Percentiles rank a stretch among this genome's conserved stretches.
These are phyloP conservation scores for Myiotriccus ornatus DNA, from an alignment of 2,797 vertebrate species.

Conservation along the genomic window DNA sequence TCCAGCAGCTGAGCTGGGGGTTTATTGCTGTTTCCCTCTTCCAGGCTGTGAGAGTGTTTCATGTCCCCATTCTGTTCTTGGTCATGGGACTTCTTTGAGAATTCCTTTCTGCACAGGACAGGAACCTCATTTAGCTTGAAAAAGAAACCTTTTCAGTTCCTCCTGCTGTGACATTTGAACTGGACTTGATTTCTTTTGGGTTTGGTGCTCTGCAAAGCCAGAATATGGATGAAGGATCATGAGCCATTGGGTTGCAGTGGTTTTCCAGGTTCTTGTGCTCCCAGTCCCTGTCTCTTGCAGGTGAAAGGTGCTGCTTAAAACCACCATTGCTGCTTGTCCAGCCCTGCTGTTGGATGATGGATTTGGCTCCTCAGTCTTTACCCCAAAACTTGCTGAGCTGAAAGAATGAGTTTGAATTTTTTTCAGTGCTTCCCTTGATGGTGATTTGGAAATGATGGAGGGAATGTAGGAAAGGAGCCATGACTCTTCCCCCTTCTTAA, in stretches of 20 bases:
- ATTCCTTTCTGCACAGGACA: neutral
- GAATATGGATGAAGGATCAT: neutral
- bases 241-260: neutral
- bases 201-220: neutral
- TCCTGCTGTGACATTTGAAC: neutral
- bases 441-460: neutral
- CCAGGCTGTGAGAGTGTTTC: neutral
- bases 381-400: neutral
- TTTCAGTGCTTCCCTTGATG: neutral
- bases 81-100: neutral
- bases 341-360: neutral
- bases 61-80: neutral
- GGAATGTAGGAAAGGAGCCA: neutral
- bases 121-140: neutral
- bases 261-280: neutral
- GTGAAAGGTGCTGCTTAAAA: neutral
- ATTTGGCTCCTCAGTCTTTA: neutral
- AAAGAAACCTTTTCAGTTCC: neutral
- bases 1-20: neutral
- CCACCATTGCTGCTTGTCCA: fast-evolving
- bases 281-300: neutral
- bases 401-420: neutral
- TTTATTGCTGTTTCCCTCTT: neutral
- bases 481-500: neutral
- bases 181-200: neutral